Evolutionary conservation across 1,140 invertebrate genomes (phyloP).

Genomic region (Tribolium castaneum): DNA sequence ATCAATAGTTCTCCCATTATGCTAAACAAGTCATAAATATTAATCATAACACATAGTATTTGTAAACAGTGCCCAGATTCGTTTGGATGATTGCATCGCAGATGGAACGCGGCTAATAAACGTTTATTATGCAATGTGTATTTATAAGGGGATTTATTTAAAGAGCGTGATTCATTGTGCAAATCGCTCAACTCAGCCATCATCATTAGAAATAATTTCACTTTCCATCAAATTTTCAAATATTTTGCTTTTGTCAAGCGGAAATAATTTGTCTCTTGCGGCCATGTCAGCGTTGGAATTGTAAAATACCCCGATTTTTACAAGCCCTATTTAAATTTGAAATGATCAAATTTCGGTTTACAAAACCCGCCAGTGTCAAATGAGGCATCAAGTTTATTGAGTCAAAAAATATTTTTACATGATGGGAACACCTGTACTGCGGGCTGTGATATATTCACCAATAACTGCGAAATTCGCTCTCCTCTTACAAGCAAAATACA

Average conservation of each 20-base stretch:
- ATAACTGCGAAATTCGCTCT: neutral
- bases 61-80: conserved; percentile 12
- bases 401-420: neutral
- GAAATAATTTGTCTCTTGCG: neutral
- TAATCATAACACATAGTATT: conserved; percentile 18
- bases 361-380: neutral
- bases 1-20: conserved; percentile 28
- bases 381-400: neutral
- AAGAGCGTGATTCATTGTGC: conserved; percentile 18
- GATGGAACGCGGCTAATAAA: conserved; percentile 27
- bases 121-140: conserved; percentile 25
- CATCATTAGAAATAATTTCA: conserved; percentile 1
- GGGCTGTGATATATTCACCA: neutral
- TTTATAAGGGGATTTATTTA: conserved; percentile 27
- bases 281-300: neutral
- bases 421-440: neutral
- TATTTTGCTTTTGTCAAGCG: neutral
- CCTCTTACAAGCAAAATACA: too few relatives aligned
- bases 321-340: neutral
- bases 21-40: conserved; percentile 34
- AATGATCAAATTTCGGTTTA: neutral
- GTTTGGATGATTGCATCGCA: conserved; percentile 27
- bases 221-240: neutral
- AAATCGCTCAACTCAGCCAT: neutral
- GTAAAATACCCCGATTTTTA: neutral